Base-by-base conservation (phyloP, 2,797 vertebrate genomes). In the Labeo calbasu region DNA sequence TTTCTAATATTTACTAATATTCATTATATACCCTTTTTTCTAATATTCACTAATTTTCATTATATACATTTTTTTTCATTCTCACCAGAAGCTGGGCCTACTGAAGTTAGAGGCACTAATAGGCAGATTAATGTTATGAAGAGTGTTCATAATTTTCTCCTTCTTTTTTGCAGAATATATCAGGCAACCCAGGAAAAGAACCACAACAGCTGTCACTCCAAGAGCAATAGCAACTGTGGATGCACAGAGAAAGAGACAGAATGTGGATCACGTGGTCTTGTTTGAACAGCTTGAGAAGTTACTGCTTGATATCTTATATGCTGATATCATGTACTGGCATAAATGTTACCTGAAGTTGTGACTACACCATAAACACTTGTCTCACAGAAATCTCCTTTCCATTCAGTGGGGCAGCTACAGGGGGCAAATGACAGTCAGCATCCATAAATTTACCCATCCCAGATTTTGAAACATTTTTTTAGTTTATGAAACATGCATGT, bases 201-300 rank as follows among this genome's bases (percentile, higher is more conserved):
- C 75, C 4, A 95, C 79, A 66, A 88, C 0, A 2, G 91, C 8
- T 0, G 93, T 92, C 80, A 94, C 94, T 2, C 93, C 94, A 7
- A 95, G 82, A n/a, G 93, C 94, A 59, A 95, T 92, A 36, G 90
- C 93, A 68, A 92, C 94, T 95, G 88, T 50, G 77, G 17, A 40
- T 53, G 66, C 4, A 82, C 40, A 65, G n/a, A 70, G 14, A 63
- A 25, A 50, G 19, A 70, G 19, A 75, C n/a, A 59, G 63, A 32
- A 15, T 50, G 10, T 40, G 19, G 65, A 17, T 70, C 28, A 19
- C 32, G 5, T 21, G 12, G 1, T 55, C 14, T 23, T 65, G 23
- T 69, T 77, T 83, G 17, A 15, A 66, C 68, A 76, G 43, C 48
- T 32, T 50, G 13, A 73, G 51, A 73, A n/a, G 17, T 53, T 21